Base-by-base conservation (phyloP, 2,888 invertebrate species). In the Plemyria rubiginata region DNA sequence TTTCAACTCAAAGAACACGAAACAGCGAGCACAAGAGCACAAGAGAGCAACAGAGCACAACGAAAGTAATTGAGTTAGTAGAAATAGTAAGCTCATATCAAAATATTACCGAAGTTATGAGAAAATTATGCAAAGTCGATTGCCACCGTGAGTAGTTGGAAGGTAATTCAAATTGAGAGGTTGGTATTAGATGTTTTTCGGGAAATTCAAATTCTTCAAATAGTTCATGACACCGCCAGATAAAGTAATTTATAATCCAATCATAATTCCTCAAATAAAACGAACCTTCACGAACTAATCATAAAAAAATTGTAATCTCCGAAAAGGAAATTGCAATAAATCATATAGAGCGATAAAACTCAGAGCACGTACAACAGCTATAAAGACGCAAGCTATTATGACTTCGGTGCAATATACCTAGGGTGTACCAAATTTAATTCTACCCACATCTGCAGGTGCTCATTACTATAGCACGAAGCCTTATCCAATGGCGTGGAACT, bases 371-470 rank as follows among this genome's bases (percentile, higher is more conserved):
- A 40, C 16, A 46, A 38, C 54, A 46, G 55, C 41, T 32, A 60
- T 56, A 60, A 43, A 55, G 54, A 46, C 54, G 49, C 13, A 29
- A 46, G 51, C 38, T 16, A 45, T 53, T 53, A 60, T 52, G 51
- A 57, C 62, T 65, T 56, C 46, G 48, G 32, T 53, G 56, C 56
- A 58, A 56, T 64, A 64, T 62, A 65, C 58, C 55, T 57, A 51
- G 60, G 61, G 59, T 57, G 60, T 60, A 48, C 52, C 54, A 66
- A 69, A 69, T 69, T 65, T 66, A 70, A 70, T 70, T 68, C 69
- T 62, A 43, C 58, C 67, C 68, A 60, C 68, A 66, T 60, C 63
- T 70, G 58, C 63, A 54, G 54, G 55, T 63, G 51, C 69, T 71
- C 63, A 68, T 72, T 71, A 68, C 69, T 51, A 32, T 62, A 65